Conservation (phyloP, 2,113 vertebrate species). For the Phalacrocorax aristotelis region DNA sequence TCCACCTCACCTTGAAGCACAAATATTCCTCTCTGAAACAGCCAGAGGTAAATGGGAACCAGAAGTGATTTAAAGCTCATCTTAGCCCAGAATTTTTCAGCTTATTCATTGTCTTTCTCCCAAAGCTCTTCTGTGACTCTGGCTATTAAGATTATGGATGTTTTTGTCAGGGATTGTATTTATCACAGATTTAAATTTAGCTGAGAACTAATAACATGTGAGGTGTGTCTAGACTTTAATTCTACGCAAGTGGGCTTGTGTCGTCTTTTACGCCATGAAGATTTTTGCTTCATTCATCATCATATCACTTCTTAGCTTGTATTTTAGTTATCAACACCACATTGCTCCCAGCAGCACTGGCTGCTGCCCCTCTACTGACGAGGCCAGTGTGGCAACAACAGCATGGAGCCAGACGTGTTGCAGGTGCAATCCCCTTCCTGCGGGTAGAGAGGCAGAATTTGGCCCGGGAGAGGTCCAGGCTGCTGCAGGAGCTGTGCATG, state of each 20-base stretch:
- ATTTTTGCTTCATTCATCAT: background rate
- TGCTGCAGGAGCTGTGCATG: rapidly evolving
- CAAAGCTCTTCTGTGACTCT: constrained; percentile 4
- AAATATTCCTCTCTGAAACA: background rate
- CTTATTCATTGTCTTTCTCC: constrained; percentile 54
- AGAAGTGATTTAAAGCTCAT: constrained; percentile 55
- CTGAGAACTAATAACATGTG: constrained; percentile 23
- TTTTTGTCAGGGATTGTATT: constrained; percentile 57
- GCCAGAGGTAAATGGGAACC: constrained; percentile 10
- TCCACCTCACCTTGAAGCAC: background rate
- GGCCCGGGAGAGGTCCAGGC: rapidly evolving
- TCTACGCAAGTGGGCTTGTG: background rate
- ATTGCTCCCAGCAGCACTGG: background rate
- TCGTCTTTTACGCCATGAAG: rapidly evolving
- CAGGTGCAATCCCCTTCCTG: background rate
- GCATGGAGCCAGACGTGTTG: background rate
- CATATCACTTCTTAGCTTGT: background rate
- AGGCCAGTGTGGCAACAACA: background rate
- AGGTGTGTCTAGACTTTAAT: constrained; percentile 23
- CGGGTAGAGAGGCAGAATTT: background rate
- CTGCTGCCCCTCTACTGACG: rapidly evolving
- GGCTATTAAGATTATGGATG: constrained; percentile 45
- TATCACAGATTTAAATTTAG: constrained; percentile 57
- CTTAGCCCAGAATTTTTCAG: constrained; percentile 35
- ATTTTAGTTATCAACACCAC: rapidly evolving